Base-by-base conservation (phyloP, 2,888 invertebrate species). In the Clepsis dumicolana region DNA sequence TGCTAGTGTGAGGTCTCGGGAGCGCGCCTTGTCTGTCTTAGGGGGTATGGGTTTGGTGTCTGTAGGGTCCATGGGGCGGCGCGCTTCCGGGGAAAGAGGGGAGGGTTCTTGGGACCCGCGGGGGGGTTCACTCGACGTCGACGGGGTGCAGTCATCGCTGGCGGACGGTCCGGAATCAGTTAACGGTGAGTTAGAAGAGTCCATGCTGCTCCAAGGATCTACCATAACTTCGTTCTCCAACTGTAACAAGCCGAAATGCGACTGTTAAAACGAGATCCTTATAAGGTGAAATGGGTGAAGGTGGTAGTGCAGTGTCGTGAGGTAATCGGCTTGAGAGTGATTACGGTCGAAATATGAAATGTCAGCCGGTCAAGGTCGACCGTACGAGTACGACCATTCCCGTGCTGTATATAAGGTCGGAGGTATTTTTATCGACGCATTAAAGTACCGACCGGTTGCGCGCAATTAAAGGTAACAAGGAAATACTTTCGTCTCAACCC, bases 221-320 rank as follows among this genome's bases (percentile, higher is more conserved):
- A 93, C 89, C 91, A 92, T 93, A 76, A 94, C 92, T 91, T 93
- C 94, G 91, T 93, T 93, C 90, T 93, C 93, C 94, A 94, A 93
- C 94, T 94, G 90, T n/a, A 94, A 94, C 89, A 91, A 89, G 71
- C 41, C 61, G 44, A 74, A 57, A 72, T 35, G 5, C 18, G 56
- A 56, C 48, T 29, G 50, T 68, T 60, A 67, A 54, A 48, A 50
- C 24, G 25, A 14, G 18, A 16, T 50, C 73, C 75, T 16, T 77
- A 76, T 74, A 80, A 78, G 76, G 77, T 60, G 74, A 84, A 83
- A 73, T 63, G 67, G 79, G 82, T 84, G 82, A 85, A 84, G 86
- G 83, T 76, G 70, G 78, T 75, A 77, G 72, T 73, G 65, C 72
- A 50, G 71, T 72, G 61, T 38, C 24, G 48, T 75, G 77, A 86